Conservation (phyloP, 1,140 invertebrate species). For the Drosophila tristis region DNA sequence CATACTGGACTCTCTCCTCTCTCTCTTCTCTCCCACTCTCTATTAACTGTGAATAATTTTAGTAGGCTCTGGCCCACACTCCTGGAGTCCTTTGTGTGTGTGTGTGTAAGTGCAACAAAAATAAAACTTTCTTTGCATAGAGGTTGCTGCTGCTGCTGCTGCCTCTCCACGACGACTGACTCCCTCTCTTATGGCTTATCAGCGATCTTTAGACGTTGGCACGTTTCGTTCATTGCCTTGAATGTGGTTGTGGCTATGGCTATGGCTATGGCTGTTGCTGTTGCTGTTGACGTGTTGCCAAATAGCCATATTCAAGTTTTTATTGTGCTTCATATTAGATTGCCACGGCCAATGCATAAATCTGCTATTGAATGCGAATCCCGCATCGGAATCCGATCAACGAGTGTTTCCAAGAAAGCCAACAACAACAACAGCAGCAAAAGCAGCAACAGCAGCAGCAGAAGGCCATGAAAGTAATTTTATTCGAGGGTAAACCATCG, state of each 20-base stretch:
- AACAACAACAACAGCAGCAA: neutral
- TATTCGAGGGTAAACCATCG: neutral
- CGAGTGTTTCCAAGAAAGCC: conserved; percentile 53
- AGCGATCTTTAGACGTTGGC: conserved; percentile 75
- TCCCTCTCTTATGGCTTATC: conserved; percentile 67
- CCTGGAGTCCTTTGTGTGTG: conserved; percentile 11
- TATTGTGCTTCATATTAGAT: conserved; percentile 81
- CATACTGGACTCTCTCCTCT: conserved; percentile 18
- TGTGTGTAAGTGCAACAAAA: conserved; percentile 19
- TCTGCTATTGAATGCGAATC: conserved; percentile 60
- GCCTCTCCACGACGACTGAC: conserved; percentile 6
- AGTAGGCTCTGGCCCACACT: conserved; percentile 6
- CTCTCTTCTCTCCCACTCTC: conserved; percentile 15
- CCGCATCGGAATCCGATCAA: conserved; percentile 53
- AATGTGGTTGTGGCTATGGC: conserved; percentile 46
- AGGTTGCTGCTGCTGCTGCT: neutral
- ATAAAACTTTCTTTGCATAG: conserved; percentile 69
- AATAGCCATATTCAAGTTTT: conserved; percentile 79
- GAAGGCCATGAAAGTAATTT: conserved; percentile 33
- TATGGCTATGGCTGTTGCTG: conserved; percentile 27
- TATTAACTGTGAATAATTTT: neutral
- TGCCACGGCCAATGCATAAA: conserved; percentile 78
- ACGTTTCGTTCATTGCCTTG: conserved; percentile 81
- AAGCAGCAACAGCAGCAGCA: neutral
- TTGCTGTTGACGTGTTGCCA: conserved; percentile 76